Percentiles rank a stretch among this genome's conserved stretches.
Conservation (phyloP, 1,140 invertebrate genomes). For the Brachionus rotundiformis region DNA sequence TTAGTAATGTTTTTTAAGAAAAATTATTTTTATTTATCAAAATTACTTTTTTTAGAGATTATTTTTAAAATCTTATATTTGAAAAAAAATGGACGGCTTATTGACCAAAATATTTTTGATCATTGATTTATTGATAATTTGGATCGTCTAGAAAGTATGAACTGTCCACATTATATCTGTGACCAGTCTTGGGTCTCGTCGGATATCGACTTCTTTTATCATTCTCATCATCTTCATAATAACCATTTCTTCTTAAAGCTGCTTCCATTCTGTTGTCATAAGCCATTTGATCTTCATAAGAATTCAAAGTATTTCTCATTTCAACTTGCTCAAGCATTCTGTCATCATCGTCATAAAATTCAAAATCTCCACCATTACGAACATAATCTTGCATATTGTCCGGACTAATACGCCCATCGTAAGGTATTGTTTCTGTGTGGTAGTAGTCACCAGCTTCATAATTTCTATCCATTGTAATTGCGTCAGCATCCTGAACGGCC, state of each 20-base stretch:
- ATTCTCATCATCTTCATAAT: not conserved
- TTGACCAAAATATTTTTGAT: not conserved
- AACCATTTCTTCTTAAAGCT: not conserved
- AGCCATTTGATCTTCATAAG: not conserved
- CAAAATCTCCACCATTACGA: slow-evolving; percentile 20
- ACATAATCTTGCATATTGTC: slow-evolving; percentile 17
- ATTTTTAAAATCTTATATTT: not conserved
- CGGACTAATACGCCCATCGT: slow-evolving; percentile 28
- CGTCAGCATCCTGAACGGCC: slow-evolving; percentile 12
- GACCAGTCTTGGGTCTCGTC: slow-evolving; percentile 34
- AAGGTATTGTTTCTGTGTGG: slow-evolving; percentile 21
- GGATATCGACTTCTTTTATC: not conserved
- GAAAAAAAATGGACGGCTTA: slow-evolving; percentile 27
- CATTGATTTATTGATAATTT: not conserved
- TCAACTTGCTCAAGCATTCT: not conserved
- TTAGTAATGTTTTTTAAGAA: too few species aligned
- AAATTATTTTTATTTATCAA: too few species aligned
- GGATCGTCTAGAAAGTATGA: slow-evolving; percentile 38
- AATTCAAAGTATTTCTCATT: not conserved
- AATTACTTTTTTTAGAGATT: not conserved
- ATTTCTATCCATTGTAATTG: not conserved
- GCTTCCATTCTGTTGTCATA: not conserved
- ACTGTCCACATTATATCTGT: slow-evolving; percentile 31
- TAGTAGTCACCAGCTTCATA: slow-evolving; percentile 10
- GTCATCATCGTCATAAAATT: slow-evolving; percentile 34